Conservation (phyloP, 2,797 vertebrate species). For the Malurus splendens region DNA sequence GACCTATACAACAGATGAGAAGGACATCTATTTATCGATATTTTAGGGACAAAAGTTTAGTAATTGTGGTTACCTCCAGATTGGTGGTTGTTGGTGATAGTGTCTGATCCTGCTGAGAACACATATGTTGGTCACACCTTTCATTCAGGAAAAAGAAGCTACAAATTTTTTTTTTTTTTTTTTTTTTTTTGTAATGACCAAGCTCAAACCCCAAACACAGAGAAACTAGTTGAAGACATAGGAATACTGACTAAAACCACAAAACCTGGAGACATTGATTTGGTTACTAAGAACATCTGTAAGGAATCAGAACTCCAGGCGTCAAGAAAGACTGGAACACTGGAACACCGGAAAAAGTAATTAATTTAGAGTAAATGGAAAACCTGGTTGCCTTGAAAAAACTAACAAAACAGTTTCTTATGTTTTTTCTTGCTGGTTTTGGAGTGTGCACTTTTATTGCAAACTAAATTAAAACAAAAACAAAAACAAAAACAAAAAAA, state of each 20-base stretch:
- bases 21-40: background rate
- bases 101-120: background rate
- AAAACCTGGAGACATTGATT: no score
- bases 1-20: background rate
- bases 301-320: background rate
- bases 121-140: background rate
- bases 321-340: background rate
- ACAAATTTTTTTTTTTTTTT: background rate
- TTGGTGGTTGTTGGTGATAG: background rate
- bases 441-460: background rate
- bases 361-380: background rate
- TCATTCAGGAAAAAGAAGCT: background rate
- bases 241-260: background rate
- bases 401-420: background rate
- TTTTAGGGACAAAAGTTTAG: background rate
- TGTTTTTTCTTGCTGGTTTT: background rate
- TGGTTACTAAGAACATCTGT: background rate
- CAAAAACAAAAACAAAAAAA: background rate
- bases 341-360: rapidly evolving
- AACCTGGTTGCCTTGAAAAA: background rate
- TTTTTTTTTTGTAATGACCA: background rate
- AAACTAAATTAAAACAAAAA: background rate
- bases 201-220: background rate
- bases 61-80: background rate
- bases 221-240: background rate